Conservation (phyloP, 2,113 vertebrate species). For the Artemisiospiza belli region DNA sequence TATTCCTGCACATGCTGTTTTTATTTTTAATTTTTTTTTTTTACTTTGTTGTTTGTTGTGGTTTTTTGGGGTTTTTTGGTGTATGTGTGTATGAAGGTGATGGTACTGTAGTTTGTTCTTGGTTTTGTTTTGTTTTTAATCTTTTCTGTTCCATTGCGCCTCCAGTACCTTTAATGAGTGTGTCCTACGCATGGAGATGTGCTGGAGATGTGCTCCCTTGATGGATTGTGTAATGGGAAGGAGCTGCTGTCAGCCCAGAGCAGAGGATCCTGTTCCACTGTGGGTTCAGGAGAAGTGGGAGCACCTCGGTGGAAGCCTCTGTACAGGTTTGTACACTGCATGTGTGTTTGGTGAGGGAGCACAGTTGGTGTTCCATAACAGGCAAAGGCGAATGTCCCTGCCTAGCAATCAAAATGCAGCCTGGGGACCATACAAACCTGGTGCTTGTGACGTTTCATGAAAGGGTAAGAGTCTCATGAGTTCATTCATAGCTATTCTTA, state of each 20-base stretch:
- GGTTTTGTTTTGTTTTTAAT: neutral
- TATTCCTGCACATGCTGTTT: neutral
- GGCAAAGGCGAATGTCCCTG: neutral
- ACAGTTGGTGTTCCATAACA: neutral
- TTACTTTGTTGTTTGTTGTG: no score
- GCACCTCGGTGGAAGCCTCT: rapidly evolving
- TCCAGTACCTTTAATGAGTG: neutral
- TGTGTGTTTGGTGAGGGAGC: neutral
- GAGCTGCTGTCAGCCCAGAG: neutral
- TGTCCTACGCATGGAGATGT: neutral
- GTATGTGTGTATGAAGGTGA: rapidly evolving
- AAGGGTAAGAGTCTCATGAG: neutral
- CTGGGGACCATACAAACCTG: neutral
- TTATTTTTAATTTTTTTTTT: neutral
- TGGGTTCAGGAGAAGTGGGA: neutral
- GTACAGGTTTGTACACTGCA: rapidly evolving
- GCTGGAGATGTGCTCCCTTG: neutral
- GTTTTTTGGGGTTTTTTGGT: no score
- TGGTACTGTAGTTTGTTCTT: neutral
- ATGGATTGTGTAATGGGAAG: rapidly evolving
- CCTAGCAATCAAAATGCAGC: neutral
- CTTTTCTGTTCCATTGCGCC: neutral
- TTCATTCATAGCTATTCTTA: neutral
- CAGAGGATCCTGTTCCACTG: neutral
- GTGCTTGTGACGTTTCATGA: neutral